These are phyloP conservation scores for Grammomys dolichurus DNA, from an alignment of 2,113 vertebrate species.

Conservation along the genomic window DNA sequence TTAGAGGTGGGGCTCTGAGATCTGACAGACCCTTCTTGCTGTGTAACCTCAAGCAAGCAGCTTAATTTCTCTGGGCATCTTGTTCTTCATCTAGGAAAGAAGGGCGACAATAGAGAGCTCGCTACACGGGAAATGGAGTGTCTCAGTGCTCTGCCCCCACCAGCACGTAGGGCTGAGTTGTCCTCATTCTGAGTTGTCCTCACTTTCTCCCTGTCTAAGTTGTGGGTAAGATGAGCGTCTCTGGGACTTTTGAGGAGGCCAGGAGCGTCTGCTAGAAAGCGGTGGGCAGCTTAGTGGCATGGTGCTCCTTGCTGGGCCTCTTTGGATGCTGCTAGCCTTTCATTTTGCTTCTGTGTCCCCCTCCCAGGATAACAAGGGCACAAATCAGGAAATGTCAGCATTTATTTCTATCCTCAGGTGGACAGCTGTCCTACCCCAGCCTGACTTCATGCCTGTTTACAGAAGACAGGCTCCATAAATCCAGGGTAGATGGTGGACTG, in stretches of 20 bases:
- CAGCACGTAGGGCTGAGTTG: neutral
- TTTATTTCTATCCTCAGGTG: neutral
- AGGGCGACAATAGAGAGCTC: no score
- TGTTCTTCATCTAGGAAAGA: neutral
- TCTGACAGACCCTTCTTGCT: neutral
- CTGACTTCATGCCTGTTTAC: neutral
- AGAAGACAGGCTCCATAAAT: neutral
- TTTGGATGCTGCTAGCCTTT: slow-evolving; percentile 17
- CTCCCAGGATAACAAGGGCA: slow-evolving; percentile 54
- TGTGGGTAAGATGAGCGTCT: neutral
- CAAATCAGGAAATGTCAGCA: slow-evolving; percentile 28
- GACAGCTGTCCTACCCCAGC: neutral
- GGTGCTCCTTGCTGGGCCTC: slow-evolving; percentile 1
- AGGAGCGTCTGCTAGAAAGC: neutral
- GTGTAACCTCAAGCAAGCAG: neutral
- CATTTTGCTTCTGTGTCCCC: slow-evolving; percentile 40
- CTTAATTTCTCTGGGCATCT: neutral
- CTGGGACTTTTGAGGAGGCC: neutral
- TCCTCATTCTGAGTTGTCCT: accelerated
- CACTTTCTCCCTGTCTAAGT: accelerated
- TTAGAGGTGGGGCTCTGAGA: neutral
- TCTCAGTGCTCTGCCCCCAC: accelerated
- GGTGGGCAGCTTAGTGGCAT: neutral
- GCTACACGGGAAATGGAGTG: accelerated
- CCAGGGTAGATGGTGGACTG: neutral